Conservation (phyloP, 2,113 vertebrate species). For the Pterocles burchelli region DNA sequence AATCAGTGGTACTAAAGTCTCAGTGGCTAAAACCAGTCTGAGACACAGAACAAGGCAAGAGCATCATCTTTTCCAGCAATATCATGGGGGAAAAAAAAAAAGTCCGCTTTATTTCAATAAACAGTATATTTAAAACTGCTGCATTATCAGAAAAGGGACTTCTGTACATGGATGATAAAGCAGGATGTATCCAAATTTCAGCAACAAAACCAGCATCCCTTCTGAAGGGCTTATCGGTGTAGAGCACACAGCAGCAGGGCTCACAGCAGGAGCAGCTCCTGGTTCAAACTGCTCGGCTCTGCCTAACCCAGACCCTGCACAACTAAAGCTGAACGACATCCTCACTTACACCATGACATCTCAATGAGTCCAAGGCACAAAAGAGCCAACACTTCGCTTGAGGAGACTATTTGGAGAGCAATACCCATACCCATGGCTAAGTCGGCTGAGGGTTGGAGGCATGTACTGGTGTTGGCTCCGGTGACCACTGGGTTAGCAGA, state of each 20-base stretch:
- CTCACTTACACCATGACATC: neutral
- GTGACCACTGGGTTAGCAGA: neutral
- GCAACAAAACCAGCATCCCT: neutral
- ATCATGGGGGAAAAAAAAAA: neutral
- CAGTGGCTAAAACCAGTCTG: neutral
- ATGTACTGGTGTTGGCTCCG: neutral
- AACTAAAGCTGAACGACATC: neutral
- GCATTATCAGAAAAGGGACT: slow-evolving; percentile 3
- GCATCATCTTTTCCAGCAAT: neutral
- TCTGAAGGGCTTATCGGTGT: neutral
- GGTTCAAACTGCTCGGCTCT: neutral
- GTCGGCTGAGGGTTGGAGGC: neutral
- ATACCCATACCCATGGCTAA: neutral
- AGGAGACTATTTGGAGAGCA: neutral
- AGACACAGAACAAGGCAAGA: neutral
- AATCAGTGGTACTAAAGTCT: neutral
- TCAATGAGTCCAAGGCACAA: neutral
- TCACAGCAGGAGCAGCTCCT: neutral
- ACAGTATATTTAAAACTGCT: neutral
- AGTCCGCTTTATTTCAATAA: neutral
- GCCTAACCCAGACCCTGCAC: neutral
- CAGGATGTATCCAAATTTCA: neutral
- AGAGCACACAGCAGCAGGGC: neutral
- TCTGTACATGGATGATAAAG: slow-evolving; percentile 14
- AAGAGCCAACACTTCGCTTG: neutral